phyloP scores from a whole-genome alignment of 1,140 invertebrate species.

The Oscheius sp. region DNA sequence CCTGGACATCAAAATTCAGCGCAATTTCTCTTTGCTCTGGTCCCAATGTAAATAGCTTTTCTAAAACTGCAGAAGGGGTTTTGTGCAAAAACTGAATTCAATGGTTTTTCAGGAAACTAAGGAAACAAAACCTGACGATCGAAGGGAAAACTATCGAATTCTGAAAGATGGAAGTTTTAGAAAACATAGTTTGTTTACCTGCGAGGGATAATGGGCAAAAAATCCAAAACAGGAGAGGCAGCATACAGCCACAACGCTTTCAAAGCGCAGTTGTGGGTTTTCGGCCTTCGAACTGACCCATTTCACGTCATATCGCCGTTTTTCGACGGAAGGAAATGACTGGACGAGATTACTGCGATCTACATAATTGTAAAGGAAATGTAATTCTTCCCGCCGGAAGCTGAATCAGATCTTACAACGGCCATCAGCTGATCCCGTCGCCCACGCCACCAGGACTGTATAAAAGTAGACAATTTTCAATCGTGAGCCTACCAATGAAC shows the following conservation, averaged over 20 bases:
- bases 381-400: too few relatives aligned
- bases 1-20: neutral
- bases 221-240: neutral
- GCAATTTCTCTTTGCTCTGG: neutral
- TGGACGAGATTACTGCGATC: too few relatives aligned
- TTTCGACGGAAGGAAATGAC: too few relatives aligned
- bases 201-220: neutral
- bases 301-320: neutral
- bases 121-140: neutral
- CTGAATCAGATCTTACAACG: too few relatives aligned
- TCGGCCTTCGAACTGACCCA: conserved; percentile 3
- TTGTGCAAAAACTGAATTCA: conserved; percentile 2
- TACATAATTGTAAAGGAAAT: too few relatives aligned
- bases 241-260: too few relatives aligned
- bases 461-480: too few relatives aligned
- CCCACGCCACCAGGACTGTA: too few relatives aligned
- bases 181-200: neutral
- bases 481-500: too few relatives aligned
- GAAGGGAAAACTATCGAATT: neutral
- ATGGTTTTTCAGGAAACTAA: too few relatives aligned
- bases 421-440: too few relatives aligned
- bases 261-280: neutral
- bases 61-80: neutral
- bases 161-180: neutral
- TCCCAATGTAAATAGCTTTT: neutral